phyloP scores from a whole-genome alignment of 2,888 invertebrate species.

The Hecatera dysodea region DNA sequence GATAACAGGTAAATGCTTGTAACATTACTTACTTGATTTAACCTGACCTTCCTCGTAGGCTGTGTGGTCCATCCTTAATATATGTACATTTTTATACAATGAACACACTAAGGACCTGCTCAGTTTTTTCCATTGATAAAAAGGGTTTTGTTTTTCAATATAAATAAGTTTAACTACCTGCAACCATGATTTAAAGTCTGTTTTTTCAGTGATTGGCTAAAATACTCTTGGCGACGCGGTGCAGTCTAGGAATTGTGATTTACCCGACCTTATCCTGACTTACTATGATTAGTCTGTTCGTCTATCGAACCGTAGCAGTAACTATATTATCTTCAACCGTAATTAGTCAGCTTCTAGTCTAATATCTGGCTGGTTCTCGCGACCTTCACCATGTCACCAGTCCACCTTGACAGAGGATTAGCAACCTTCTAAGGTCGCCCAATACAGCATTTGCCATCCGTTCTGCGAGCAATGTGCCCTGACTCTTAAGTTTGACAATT shows the following conservation, averaged over 20 bases:
- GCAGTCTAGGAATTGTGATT: not conserved
- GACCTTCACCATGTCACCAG: not conserved
- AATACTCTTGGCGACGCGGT: no score
- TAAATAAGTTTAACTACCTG: no score
- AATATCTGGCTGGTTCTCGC: no score
- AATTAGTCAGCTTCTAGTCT: no score
- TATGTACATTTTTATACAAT: not conserved
- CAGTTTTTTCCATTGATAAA: no score
- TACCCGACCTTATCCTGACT: not conserved
- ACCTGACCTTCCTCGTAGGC: not conserved
- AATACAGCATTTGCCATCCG: not conserved
- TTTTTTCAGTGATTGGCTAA: no score
- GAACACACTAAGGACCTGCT: not conserved
- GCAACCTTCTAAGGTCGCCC: no score
- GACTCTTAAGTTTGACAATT: not conserved
- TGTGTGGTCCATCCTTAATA: not conserved
- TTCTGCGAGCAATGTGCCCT: not conserved
- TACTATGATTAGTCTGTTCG: not conserved
- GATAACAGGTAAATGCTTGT: slow-evolving; percentile 28
- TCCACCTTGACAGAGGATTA: not conserved
- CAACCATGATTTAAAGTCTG: no score
- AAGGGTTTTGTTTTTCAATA: no score
- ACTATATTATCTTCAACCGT: not conserved
- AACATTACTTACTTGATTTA: slow-evolving; percentile 19
- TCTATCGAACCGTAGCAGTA: not conserved